These are phyloP conservation scores for Syngnathoides biaculeatus DNA, from an alignment of 2,113 vertebrate genomes.

Conservation along the genomic window DNA sequence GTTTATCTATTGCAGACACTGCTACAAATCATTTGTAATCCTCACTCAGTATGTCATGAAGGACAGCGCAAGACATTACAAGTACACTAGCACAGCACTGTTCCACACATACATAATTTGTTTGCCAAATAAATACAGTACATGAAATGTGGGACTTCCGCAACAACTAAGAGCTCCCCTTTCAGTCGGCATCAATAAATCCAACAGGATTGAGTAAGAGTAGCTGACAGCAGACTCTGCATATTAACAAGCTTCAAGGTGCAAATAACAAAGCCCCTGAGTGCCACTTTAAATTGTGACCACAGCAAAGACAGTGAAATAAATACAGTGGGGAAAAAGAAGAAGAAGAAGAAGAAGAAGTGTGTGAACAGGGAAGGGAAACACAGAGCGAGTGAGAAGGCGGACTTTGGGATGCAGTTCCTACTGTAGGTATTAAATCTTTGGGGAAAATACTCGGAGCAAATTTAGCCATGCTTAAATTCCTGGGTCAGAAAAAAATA, in stretches of 20 bases:
- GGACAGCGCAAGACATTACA: background rate
- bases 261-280: slow-evolving; percentile 9
- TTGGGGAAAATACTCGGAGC: slow-evolving; percentile 3
- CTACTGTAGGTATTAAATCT: slow-evolving; percentile 2
- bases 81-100: background rate
- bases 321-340: slow-evolving; percentile 7
- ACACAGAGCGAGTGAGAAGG: background rate
- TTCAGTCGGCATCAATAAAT: slow-evolving; percentile 27
- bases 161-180: slow-evolving; percentile 40
- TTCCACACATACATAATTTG: background rate
- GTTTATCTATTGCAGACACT: background rate
- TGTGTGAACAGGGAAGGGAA: background rate
- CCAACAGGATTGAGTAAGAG: slow-evolving; percentile 31
- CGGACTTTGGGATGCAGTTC: slow-evolving; percentile 19
- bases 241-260: slow-evolving; percentile 28
- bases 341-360: too few relatives aligned
- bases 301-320: slow-evolving; percentile 13
- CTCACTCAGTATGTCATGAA: background rate
- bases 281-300: slow-evolving; percentile 41
- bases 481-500: background rate
- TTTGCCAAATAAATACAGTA: slow-evolving; percentile 24
- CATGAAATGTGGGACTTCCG: slow-evolving; percentile 31
- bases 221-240: slow-evolving; percentile 24
- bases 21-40: background rate
- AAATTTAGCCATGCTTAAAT: slow-evolving; percentile 3